phyloP scores from a whole-genome alignment of 37 sponge, comb jelly and placozoan species.

The Dysidea cf. avara region DNA sequence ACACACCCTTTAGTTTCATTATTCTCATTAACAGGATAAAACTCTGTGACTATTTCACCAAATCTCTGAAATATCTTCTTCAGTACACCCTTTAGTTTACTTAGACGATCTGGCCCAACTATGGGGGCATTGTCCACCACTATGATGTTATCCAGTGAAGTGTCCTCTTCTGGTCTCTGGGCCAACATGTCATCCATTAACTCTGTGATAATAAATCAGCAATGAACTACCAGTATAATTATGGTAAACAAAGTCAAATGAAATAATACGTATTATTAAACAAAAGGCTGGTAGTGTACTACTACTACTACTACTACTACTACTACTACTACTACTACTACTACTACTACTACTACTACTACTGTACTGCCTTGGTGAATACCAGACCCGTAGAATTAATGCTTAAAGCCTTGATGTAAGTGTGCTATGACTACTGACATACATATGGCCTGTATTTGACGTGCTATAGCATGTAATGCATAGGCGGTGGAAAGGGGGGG shows the following conservation, averaged over 20 bases:
- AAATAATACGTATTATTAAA: not conserved
- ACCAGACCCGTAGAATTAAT: not conserved
- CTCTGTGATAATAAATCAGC: slow-evolving; percentile 47
- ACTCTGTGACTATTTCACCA: slow-evolving; percentile 77
- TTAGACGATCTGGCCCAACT: slow-evolving; percentile 78
- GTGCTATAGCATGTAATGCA: too few relatives aligned
- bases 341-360: not conserved
- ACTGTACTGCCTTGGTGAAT: not conserved
- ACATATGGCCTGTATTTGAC: too few relatives aligned
- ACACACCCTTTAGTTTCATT: slow-evolving; percentile 77
- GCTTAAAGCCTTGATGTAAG: not conserved
- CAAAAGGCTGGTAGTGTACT: not conserved
- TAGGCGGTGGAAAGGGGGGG: too few relatives aligned
- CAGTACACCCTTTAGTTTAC: slow-evolving; percentile 80
- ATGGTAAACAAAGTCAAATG: too few relatives aligned
- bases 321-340: not conserved
- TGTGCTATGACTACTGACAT: too few relatives aligned
- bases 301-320: not conserved
- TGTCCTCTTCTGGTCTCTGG: slow-evolving; percentile 64
- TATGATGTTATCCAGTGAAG: slow-evolving; percentile 55
- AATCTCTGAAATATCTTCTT: slow-evolving; percentile 83
- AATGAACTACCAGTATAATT: too few relatives aligned
- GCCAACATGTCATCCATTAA: slow-evolving; percentile 51
- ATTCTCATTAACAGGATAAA: slow-evolving; percentile 83
- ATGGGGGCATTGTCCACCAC: slow-evolving; percentile 96